Conservation (phyloP, 2,113 vertebrate genomes). For the Neolamprologus falcicula region DNA sequence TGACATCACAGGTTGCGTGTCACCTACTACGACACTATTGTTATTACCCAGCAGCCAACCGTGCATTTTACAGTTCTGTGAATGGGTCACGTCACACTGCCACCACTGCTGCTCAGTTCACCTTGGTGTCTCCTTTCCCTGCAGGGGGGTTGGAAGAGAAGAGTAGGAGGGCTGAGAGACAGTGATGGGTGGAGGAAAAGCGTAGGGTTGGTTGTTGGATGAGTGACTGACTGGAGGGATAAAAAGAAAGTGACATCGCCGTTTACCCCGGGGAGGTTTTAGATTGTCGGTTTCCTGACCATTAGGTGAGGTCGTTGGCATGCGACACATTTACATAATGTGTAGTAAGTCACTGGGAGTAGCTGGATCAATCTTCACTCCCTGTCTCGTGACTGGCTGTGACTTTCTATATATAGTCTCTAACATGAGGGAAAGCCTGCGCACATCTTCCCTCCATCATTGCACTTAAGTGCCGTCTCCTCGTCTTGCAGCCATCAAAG, state of each 20-base stretch:
- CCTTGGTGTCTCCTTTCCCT: conserved; percentile 27
- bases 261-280: not conserved
- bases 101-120: not conserved
- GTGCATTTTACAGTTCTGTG: not conserved
- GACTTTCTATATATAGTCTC: not conserved
- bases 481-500: not conserved
- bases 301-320: not conserved
- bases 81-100: not conserved
- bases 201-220: not conserved
- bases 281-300: not conserved
- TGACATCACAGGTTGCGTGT: not conserved
- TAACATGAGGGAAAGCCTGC: not conserved
- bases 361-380: not conserved
- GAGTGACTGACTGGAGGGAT: not conserved
- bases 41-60: not conserved
- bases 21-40: not conserved
- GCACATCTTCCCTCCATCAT: not conserved
- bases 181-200: not conserved
- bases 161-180: not conserved
- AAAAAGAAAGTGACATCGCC: not conserved
- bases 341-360: not conserved
- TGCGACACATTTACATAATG: not conserved
- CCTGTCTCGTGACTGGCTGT: not conserved
- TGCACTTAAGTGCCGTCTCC: not conserved
- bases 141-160: not conserved